Evolutionary conservation across 2,797 vertebrate species (phyloP).

Genomic region (Syngnathus rostellatus): DNA sequence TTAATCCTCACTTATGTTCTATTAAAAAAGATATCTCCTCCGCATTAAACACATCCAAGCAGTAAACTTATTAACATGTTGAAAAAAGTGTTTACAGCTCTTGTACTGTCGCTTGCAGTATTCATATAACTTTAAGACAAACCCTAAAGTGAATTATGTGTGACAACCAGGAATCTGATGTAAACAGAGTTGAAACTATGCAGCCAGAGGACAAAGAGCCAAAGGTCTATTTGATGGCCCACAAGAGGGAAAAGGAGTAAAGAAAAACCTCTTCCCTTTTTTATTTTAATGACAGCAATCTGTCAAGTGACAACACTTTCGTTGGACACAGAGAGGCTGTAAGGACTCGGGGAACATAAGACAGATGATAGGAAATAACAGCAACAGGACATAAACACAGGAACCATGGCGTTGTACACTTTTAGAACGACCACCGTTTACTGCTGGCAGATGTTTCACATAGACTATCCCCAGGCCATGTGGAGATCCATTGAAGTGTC

Average conservation of each 20-base stretch:
- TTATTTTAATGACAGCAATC: conserved; percentile 40
- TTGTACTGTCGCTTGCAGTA: not conserved
- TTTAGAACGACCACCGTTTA: conserved; percentile 16
- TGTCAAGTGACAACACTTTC: conserved; percentile 23
- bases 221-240: conserved; percentile 1
- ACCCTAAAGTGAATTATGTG: not conserved
- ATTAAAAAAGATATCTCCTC: not conserved
- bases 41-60: not conserved
- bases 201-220: conserved; percentile 6
- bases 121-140: not conserved
- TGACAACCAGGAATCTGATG: not conserved
- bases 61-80: too few relatives aligned
- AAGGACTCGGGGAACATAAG: conserved; percentile 25
- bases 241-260: conserved; percentile 14
- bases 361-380: conserved; percentile 43
- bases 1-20: not conserved
- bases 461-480: not conserved
- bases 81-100: too few relatives aligned
- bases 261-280: conserved; percentile 4
- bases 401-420: conserved; percentile 20
- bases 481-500: not conserved
- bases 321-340: conserved; percentile 25
- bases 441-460: conserved; percentile 21
- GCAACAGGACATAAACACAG: conserved; percentile 27
- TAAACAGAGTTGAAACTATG: conserved; percentile 1